Conservation (phyloP, 2,113 vertebrate species). For the Clarias magur region DNA sequence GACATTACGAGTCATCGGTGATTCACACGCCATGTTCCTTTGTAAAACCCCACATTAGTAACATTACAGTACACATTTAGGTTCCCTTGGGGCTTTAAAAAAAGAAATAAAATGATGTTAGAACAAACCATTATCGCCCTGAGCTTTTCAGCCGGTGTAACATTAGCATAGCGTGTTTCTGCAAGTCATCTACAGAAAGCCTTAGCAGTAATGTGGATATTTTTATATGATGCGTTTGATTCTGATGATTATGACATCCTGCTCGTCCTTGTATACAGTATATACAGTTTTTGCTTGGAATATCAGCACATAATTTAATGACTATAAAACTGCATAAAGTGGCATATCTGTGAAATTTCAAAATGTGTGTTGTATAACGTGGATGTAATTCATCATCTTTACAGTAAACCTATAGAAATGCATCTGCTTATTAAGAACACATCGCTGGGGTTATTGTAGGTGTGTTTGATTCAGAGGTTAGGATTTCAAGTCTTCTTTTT, state of each 20-base stretch:
- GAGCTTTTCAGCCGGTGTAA: neutral
- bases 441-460: neutral
- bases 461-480: slow-evolving; percentile 10
- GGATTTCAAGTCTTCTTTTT: slow-evolving; percentile 32
- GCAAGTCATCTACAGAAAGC: neutral
- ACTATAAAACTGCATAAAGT: neutral
- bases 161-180: neutral
- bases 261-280: slow-evolving; percentile 12
- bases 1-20: neutral
- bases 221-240: slow-evolving; percentile 33
- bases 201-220: slow-evolving; percentile 25
- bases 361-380: neutral
- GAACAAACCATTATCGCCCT: neutral
- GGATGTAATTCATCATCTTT: neutral
- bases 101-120: neutral
- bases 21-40: neutral
- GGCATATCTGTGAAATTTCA: neutral
- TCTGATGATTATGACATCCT: neutral
- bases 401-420: neutral
- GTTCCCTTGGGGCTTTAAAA: slow-evolving; percentile 8
- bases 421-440: slow-evolving; percentile 36
- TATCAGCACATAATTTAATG: neutral
- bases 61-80: neutral
- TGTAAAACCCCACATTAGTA: neutral
- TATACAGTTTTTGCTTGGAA: slow-evolving; percentile 16